A percentile compares a stretch with the other conserved stretches of the same genome.
Conservation (phyloP, 64 coral and sea anemone species). For the Stichodactyla helianthus region DNA sequence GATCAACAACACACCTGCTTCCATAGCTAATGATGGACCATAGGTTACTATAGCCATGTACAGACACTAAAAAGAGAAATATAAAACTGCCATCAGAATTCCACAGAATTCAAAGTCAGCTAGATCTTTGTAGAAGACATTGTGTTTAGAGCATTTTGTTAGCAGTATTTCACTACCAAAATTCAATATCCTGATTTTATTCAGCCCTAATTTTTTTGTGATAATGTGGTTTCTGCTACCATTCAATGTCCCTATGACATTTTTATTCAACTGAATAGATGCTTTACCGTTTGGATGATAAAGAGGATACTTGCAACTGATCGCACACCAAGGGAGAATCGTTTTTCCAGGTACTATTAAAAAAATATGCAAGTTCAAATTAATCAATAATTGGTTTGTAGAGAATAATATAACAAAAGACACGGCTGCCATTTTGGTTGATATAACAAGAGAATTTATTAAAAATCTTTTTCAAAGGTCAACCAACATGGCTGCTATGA, state of each 20-base stretch:
- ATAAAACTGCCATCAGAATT: background rate
- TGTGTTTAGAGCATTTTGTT: too few relatives aligned
- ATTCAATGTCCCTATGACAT: background rate
- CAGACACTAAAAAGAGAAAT: conserved; percentile 52
- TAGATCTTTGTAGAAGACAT: too few relatives aligned
- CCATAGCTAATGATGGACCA: conserved; percentile 75
- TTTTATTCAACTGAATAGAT: background rate
- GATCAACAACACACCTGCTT: conserved; percentile 57
- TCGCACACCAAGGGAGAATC: conserved; percentile 71
- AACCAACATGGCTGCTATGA: too few relatives aligned
- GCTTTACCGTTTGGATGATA: conserved; percentile 83
- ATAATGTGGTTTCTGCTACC: too few relatives aligned
- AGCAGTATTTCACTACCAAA: too few relatives aligned
- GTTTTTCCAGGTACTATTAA: conserved; percentile 89
- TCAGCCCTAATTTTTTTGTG: background rate
- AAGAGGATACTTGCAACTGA: conserved; percentile 71
- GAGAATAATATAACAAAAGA: too few relatives aligned
- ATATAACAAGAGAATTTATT: too few relatives aligned
- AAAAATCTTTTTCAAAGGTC: too few relatives aligned
- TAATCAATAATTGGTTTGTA: too few relatives aligned
- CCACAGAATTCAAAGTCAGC: background rate
- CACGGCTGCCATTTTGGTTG: too few relatives aligned
- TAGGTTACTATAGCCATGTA: conserved; percentile 94
- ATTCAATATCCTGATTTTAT: background rate
- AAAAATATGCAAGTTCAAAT: background rate